Conservation (phyloP, 1,140 invertebrate genomes). For the Conus ventricosus region DNA sequence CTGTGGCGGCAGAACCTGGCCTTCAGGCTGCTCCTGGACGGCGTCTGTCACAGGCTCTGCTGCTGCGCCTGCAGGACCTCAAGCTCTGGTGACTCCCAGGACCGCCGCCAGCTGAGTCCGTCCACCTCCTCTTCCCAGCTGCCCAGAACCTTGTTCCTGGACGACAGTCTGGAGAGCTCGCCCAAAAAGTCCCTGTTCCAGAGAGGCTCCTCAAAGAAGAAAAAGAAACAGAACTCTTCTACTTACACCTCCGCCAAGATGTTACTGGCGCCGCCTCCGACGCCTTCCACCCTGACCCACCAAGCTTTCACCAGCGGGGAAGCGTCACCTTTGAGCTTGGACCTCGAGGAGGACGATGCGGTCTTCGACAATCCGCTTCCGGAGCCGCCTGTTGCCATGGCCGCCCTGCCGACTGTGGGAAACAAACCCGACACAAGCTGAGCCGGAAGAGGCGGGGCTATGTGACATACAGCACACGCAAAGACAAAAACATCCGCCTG, state of each 20-base stretch:
- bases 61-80: not conserved
- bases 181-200: not conserved
- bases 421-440: conserved; percentile 7
- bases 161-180: not conserved
- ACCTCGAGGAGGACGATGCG: not conserved
- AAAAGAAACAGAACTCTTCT: not conserved
- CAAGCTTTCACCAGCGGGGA: not conserved
- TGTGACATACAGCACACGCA: conserved; percentile 12
- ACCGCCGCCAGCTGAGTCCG: not conserved
- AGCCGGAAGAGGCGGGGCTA: conserved; percentile 16
- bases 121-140: not conserved
- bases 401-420: not conserved
- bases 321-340: not conserved
- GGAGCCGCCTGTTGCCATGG: not conserved
- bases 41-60: not conserved
- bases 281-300: not conserved
- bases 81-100: not conserved
- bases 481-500: conserved; percentile 15
- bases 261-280: not conserved
- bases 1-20: not conserved
- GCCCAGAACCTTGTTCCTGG: not conserved
- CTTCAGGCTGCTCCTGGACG: not conserved
- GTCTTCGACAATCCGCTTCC: not conserved
- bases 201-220: not conserved
- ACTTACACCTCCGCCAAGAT: not conserved